A percentile compares a stretch with the other conserved stretches of the same genome.
phyloP scores from a whole-genome alignment of 2,113 vertebrate genomes.

The Tachycineta bicolor region DNA sequence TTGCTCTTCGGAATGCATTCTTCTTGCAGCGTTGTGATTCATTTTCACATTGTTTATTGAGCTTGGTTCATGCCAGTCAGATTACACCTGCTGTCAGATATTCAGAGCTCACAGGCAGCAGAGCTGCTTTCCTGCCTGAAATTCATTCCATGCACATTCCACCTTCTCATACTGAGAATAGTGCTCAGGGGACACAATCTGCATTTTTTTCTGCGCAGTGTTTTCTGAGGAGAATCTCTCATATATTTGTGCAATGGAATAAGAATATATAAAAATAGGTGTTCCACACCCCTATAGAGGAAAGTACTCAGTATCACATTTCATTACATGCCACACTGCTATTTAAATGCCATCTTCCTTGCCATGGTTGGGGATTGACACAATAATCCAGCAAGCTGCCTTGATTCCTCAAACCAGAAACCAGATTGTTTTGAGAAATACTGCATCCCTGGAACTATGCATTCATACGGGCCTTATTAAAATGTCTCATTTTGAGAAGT shows the following conservation, averaged over 20 bases:
- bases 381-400: background rate
- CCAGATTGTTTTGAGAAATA: background rate
- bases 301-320: background rate
- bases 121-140: background rate
- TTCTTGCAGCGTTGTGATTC: background rate
- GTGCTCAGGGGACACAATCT: accelerated
- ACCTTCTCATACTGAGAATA: background rate
- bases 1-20: background rate
- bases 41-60: background rate
- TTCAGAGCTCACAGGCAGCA: background rate
- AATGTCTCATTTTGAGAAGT: background rate
- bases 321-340: background rate
- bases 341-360: background rate
- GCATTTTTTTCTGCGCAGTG: background rate
- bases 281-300: background rate
- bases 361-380: background rate
- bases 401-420: background rate
- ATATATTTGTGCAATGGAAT: background rate
- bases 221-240: background rate
- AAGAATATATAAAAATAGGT: background rate
- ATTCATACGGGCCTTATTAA: background rate
- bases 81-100: background rate
- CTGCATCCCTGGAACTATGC: background rate
- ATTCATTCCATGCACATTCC: background rate
- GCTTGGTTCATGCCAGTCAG: background rate